Base-by-base conservation (phyloP, 1,140 invertebrate species). In the Papilio polyxenes region DNA sequence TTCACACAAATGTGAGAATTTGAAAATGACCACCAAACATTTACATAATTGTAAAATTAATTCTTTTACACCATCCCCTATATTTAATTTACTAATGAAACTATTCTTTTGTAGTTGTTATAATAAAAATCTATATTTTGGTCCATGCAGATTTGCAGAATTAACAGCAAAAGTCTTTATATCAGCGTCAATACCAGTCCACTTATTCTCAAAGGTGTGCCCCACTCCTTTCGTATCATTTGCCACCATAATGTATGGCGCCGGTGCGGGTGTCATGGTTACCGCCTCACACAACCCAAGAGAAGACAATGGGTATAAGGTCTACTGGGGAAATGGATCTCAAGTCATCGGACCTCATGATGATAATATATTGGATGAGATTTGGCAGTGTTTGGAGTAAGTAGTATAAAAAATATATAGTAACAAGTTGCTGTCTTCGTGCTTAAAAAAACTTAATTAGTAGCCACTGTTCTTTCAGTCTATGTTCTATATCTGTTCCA, bases 221-320 rank as follows among this genome's bases (percentile, higher is more conserved):
- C 98, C 98, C 13, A 99, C 99, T 3, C 99, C 99, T 2, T 98
- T 99, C 90, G 97, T 99, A 65, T 97, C 99, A 0, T 99, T 97
- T 94, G 95, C 96, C 4, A 97, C 99, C 6, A 91, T 94, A 15
- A 94, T 96, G 82, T 96, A 96, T 49, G 96, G 96, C 44, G 97
- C 97, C 81, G 96, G 96, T 6, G 97, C 96, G 77, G 99, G 99
- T 7, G 96, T 99, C 9, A 99, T 99, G 98, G 96, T 99, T 0
- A 99, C 99, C 17, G 99, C 99, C 0, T 99, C 99, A 0, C 99
- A 99, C 87, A 99, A 99, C 95, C 99, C 99, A 0, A 99, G 99
- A 94, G 97, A 99, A 77, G 99, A 99, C 91, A 99, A 99, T 94
- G 99, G 99, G 6, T 99, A 99, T 91, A 99, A 99, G 95, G 98